Base-by-base conservation (phyloP, 2,888 invertebrate species). In the Pheosia gnoma region DNA sequence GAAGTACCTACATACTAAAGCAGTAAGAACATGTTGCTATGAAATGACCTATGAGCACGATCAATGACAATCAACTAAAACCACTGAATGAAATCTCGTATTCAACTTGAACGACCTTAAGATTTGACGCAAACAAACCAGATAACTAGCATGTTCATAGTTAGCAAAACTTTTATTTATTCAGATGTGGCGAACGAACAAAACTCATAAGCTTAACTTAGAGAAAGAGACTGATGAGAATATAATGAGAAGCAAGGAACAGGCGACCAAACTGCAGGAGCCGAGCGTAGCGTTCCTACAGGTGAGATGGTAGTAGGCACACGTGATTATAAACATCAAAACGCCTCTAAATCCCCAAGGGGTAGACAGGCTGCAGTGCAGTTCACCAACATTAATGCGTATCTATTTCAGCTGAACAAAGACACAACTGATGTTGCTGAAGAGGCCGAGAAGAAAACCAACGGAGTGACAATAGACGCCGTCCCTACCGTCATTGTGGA, bases 201-300 rank as follows among this genome's bases (percentile, higher is more conserved):
- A 96, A 78, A 95, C 95, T 55, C 96, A 97, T 83, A 96, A 95
- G 84, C 89, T 95, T 73, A 95, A 96, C 59, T 94, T 96, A 66
- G 96, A 97, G 83, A 95, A 96, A 74, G 96, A 96, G 89, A 96
- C 96, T 0, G 97, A 97, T 79, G 96, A 96, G 75, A 95, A 95
- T 72, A 96, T 97, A 62, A 93, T 96, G 77, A 95, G 96, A 88
- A 95, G 95, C 58, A 96, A 96, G 82, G 96, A 96, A 78, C 96
- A 96, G 77, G 96, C 96, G 0, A 94, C 95, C 1, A 96, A 96
- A 87, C 83, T 94, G 56, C 95, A 95, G 74, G 96, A 96, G 77
- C 94, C 95, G 2, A 90, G 94, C 11, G 92, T 94, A 49, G 85
- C 94, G 25, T 95, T 95, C 74, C 87, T 94, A 79, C 93, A 94